Conservation (phyloP, 1,140 invertebrate genomes). For the Drosophila bifasciata region DNA sequence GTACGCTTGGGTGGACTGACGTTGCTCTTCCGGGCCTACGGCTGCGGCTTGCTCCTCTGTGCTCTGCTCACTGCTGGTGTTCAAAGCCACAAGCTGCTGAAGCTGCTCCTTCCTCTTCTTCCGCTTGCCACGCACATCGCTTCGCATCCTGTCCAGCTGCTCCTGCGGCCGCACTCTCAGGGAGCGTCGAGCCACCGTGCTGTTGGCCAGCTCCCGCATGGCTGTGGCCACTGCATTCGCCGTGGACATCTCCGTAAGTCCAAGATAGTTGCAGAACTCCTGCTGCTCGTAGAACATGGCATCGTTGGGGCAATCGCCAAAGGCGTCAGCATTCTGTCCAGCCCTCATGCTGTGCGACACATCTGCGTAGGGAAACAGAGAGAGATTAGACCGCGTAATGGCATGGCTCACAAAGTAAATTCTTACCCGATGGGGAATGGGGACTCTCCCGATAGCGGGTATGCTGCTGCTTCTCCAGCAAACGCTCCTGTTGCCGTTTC, state of each 20-base stretch:
- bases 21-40: neutral
- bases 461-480: too few relatives aligned
- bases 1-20: neutral
- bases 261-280: conserved; percentile 79
- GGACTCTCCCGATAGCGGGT: too few relatives aligned
- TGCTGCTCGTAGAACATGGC: conserved; percentile 70
- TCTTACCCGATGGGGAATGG: too few relatives aligned
- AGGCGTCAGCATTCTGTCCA: neutral
- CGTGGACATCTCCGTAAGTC: conserved; percentile 71
- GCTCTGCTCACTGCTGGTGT: conserved; percentile 27
- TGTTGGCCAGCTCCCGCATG: conserved; percentile 72
- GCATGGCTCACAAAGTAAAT: too few relatives aligned
- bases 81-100: conserved; percentile 14
- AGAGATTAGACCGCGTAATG: neutral
- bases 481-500: too few relatives aligned
- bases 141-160: conserved; percentile 69
- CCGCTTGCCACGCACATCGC: conserved; percentile 51
- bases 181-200: conserved; percentile 67
- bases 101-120: conserved; percentile 31
- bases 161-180: conserved; percentile 67
- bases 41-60: conserved; percentile 15
- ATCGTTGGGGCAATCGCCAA: conserved; percentile 34
- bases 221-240: conserved; percentile 73
- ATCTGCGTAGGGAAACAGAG: conserved; percentile 1
- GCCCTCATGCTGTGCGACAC: neutral